Conservation (phyloP, 1,140 invertebrate species). For the Meloidogyne exigua region DNA sequence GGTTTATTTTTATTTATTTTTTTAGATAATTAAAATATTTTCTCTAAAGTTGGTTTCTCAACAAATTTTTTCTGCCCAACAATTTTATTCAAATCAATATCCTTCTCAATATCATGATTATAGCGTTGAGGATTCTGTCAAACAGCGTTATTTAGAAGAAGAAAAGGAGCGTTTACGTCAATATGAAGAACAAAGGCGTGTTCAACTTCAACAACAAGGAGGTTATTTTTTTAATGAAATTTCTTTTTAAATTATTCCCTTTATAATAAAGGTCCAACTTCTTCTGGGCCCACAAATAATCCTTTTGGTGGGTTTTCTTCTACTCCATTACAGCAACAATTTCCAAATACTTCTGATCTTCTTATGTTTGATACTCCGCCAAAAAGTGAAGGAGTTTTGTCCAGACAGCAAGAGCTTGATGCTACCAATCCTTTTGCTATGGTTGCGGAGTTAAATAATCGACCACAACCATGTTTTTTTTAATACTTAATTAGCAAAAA, state of each 20-base stretch:
- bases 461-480: slow-evolving; percentile 25
- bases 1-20: slow-evolving; percentile 26
- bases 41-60: slow-evolving; percentile 46
- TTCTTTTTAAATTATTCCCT: slow-evolving; percentile 36
- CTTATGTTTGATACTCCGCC: slow-evolving; percentile 32
- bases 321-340: not conserved
- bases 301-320: slow-evolving; percentile 19
- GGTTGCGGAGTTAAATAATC: slow-evolving; percentile 23
- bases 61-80: slow-evolving; percentile 33
- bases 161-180: slow-evolving; percentile 61
- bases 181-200: slow-evolving; percentile 56
- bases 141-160: slow-evolving; percentile 59
- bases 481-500: not conserved
- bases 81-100: slow-evolving; percentile 26
- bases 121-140: slow-evolving; percentile 52
- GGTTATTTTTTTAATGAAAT: slow-evolving; percentile 20
- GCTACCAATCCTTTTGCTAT: slow-evolving; percentile 38
- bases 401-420: slow-evolving; percentile 16
- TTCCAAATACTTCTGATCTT: slow-evolving; percentile 19
- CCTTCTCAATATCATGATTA: not conserved
- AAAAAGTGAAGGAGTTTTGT: slow-evolving; percentile 1
- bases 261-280: slow-evolving; percentile 38
- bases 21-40: not conserved
- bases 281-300: slow-evolving; percentile 30
- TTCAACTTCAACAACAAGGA: slow-evolving; percentile 69